A percentile compares a stretch with the other conserved stretches of the same genome.
Conservation (phyloP, 2,113 vertebrate genomes). For the Ptychochromis oligacanthus region DNA sequence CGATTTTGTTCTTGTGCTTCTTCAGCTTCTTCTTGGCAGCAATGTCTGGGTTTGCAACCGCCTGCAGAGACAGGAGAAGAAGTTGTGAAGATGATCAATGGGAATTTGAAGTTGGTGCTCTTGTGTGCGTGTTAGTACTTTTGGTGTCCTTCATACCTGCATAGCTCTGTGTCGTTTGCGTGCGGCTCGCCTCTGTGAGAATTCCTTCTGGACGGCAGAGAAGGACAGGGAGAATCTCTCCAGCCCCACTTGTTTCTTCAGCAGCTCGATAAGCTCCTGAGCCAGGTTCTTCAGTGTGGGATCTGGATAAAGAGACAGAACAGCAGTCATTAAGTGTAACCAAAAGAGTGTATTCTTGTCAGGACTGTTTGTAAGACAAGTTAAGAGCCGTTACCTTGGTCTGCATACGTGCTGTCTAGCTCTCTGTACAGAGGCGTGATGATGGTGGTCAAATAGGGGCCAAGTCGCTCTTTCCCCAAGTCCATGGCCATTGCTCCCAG, state of each 20-base stretch:
- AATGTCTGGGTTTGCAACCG: slow-evolving; percentile 92
- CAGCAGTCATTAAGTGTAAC: background rate
- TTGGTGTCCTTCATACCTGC: slow-evolving; percentile 80
- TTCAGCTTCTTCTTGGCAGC: slow-evolving; percentile 96
- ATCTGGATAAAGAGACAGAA: slow-evolving; percentile 75
- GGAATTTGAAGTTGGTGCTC: accelerated
- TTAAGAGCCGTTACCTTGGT: slow-evolving; percentile 84
- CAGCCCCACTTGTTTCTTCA: slow-evolving; percentile 91
- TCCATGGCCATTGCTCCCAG: slow-evolving; percentile 92
- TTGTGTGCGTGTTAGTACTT: background rate
- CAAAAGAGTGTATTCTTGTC: background rate
- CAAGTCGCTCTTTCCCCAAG: slow-evolving; percentile 87
- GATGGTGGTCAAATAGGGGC: slow-evolving; percentile 87
- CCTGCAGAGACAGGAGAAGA: slow-evolving; percentile 68
- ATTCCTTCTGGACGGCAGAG: slow-evolving; percentile 91
- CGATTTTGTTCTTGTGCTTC: slow-evolving; percentile 91
- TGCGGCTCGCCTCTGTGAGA: slow-evolving; percentile 82
- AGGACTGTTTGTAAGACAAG: background rate
- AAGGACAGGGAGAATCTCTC: slow-evolving; percentile 91
- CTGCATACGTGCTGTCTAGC: slow-evolving; percentile 94
- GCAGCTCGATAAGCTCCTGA: slow-evolving; percentile 93
- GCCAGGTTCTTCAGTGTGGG: slow-evolving; percentile 93
- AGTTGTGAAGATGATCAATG: background rate
- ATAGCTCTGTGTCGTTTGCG: slow-evolving; percentile 89
- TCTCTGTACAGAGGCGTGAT: slow-evolving; percentile 91